Evolutionary conservation across 2,888 invertebrate species (phyloP).

Genomic region (Drosophila antonietae): DNA sequence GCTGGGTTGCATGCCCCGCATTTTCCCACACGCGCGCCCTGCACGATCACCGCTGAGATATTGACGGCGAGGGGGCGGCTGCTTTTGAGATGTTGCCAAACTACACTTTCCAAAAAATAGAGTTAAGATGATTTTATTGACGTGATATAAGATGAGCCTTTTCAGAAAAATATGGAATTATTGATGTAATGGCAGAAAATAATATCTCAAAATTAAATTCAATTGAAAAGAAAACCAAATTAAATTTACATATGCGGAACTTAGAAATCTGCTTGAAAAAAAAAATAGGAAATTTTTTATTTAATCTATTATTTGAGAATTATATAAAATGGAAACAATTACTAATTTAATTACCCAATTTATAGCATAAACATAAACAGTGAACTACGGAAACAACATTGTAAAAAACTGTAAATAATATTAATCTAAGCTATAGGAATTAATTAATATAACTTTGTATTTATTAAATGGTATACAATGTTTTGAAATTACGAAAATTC

Average conservation of each 20-base stretch:
- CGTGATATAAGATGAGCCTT: neutral
- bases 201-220: neutral
- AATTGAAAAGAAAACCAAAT: neutral
- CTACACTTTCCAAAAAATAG: constrained; percentile 35
- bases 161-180: neutral
- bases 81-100: constrained; percentile 25
- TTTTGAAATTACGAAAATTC: too few relatives aligned
- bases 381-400: too few relatives aligned
- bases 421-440: too few relatives aligned
- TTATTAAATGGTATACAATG: too few relatives aligned
- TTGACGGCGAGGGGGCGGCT: neutral
- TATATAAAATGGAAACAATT: neutral
- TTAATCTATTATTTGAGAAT: too few relatives aligned
- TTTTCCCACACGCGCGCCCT: constrained; percentile 62
- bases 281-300: too few relatives aligned
- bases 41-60: constrained; percentile 10
- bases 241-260: too few relatives aligned
- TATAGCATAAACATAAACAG: too few relatives aligned
- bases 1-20: constrained; percentile 35
- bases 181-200: neutral
- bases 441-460: too few relatives aligned
- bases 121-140: neutral
- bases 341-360: neutral
- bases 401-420: too few relatives aligned
- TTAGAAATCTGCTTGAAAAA: too few relatives aligned